A percentile compares a stretch with the other conserved stretches of the same genome.
Conservation (phyloP, 2,888 invertebrate genomes). For the Acronicta alni region DNA sequence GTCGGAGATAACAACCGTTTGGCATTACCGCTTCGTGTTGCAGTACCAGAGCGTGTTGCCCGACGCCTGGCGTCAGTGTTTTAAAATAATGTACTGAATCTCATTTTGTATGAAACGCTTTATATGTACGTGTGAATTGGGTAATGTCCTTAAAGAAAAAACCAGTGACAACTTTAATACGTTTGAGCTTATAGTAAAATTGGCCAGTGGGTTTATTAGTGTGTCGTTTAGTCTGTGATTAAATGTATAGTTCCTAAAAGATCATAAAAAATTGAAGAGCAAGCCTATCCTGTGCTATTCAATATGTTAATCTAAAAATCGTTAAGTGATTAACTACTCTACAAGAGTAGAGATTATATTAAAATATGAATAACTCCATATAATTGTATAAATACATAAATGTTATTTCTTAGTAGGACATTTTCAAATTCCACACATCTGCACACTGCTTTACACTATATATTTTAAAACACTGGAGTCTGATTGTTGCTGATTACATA, state of each 20-base stretch:
- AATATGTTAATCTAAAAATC: no score
- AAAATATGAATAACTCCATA: no score
- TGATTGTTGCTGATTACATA: slow-evolving; percentile 50
- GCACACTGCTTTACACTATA: slow-evolving; percentile 39
- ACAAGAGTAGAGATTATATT: no score
- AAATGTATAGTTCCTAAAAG: no score
- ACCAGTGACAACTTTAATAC: no score
- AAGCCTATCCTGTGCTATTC: no score
- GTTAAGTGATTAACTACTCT: no score
- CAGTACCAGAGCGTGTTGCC: not conserved
- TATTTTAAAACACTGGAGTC: slow-evolving; percentile 56
- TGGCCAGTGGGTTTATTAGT: no score
- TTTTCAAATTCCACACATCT: slow-evolving; percentile 1
- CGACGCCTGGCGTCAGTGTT: slow-evolving; percentile 47
- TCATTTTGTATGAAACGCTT: slow-evolving; percentile 47
- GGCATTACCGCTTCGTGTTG: not conserved
- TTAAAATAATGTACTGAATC: slow-evolving; percentile 57
- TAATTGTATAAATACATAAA: no score
- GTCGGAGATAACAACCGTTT: slow-evolving; percentile 8
- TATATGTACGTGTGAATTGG: slow-evolving; percentile 22
- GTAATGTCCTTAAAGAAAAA: slow-evolving; percentile 5
- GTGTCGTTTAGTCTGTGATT: no score
- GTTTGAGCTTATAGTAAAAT: no score
- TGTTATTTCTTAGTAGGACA: slow-evolving; percentile 3
- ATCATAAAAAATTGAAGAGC: no score